These are phyloP conservation scores for Mus musculus DNA, from an alignment of 2,113 vertebrate species.

Conservation along the genomic window DNA sequence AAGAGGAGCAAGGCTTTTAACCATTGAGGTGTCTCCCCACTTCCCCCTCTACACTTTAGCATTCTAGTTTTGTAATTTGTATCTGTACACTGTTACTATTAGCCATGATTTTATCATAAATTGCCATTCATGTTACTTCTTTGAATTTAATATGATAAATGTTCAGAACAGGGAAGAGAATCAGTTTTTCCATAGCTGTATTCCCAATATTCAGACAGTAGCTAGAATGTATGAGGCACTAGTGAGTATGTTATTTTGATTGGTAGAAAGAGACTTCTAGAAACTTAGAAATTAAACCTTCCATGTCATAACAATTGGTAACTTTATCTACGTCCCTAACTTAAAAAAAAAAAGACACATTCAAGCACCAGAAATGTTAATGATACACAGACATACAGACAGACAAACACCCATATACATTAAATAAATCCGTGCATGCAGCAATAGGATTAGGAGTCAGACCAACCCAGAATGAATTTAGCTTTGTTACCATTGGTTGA, in stretches of 20 bases:
- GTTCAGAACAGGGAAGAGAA: background rate
- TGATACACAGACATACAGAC: too few species aligned
- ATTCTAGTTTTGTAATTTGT: background rate
- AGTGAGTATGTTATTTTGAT: background rate
- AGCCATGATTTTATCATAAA: background rate
- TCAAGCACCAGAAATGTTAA: too few species aligned
- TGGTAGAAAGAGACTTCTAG: background rate
- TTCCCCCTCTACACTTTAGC: background rate
- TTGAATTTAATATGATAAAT: background rate
- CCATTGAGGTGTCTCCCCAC: background rate
- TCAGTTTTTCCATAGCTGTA: background rate
- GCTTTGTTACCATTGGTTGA: background rate
- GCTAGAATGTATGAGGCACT: background rate
- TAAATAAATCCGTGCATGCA: background rate
- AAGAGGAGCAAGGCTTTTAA: background rate
- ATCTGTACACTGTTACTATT: background rate
- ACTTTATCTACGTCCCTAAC: background rate
- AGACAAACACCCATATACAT: too few species aligned
- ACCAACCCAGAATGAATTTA: background rate
- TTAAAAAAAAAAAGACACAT: background rate
- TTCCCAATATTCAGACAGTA: background rate
- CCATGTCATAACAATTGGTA: background rate
- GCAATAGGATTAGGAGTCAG: background rate
- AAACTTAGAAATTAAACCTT: constrained; percentile 29
- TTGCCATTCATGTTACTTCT: background rate